A percentile compares a stretch with the other conserved stretches of the same genome.
Evolutionary conservation across 2,888 invertebrate species (phyloP).

Genomic region (Perizoma affinitatum): DNA sequence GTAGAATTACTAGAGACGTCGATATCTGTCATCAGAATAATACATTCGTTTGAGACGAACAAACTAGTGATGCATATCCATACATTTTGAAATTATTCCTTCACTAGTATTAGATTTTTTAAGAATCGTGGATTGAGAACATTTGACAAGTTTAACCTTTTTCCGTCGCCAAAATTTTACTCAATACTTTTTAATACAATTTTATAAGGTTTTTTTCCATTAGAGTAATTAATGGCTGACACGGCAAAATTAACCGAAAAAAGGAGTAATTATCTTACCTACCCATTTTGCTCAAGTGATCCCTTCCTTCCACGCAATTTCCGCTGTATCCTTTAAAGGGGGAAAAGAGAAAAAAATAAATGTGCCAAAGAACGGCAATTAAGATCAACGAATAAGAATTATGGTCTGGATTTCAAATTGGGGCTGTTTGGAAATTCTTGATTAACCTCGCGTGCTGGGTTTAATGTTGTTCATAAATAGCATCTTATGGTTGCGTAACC

Average conservation of each 20-base stretch:
- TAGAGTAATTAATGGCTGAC: conserved; percentile 37
- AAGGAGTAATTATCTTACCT: conserved; percentile 67
- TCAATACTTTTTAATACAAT: too few relatives aligned
- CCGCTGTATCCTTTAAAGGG: conserved; percentile 63
- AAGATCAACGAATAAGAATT: conserved; percentile 65
- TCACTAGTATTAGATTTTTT: too few relatives aligned
- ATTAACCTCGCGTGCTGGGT: conserved; percentile 38
- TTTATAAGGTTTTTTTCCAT: not conserved
- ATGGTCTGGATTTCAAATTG: conserved; percentile 54
- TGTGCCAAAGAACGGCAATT: conserved; percentile 65
- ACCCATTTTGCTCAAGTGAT: conserved; percentile 67
- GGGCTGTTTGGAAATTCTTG: conserved; percentile 45
- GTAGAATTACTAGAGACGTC: too few relatives aligned
- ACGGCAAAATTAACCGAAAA: conserved; percentile 51
- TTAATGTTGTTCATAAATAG: conserved; percentile 39
- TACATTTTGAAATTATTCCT: too few relatives aligned
- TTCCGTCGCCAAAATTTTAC: too few relatives aligned
- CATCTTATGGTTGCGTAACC: conserved; percentile 28
- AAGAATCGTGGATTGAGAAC: too few relatives aligned
- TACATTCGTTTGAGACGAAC: too few relatives aligned
- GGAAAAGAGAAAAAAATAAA: conserved; percentile 60
- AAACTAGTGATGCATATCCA: too few relatives aligned
- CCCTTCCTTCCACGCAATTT: conserved; percentile 75
- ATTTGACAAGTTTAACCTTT: too few relatives aligned
- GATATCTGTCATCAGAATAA: too few relatives aligned